Evolutionary conservation across 2,113 vertebrate genomes (phyloP), one percentile per base, ranked within the genome.

Genomic region (Albula glossodonta): DNA sequence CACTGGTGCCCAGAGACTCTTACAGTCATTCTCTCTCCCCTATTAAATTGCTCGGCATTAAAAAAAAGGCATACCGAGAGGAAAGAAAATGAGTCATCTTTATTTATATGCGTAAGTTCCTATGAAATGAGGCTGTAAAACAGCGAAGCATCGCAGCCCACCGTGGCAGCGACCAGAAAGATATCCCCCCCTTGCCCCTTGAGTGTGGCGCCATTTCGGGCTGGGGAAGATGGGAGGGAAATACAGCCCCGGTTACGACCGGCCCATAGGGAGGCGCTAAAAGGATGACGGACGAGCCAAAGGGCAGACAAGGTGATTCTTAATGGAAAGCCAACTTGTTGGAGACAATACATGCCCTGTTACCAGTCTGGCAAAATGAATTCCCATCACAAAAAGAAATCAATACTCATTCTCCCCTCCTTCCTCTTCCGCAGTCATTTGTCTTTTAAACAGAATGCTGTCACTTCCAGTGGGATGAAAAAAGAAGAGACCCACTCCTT

Each of bases 361-460:
- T 88, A 57, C 88, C 87, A 83, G 85, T 84, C 86, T 87, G 88
- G 86, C 89, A 83, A 87, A 91, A 88, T 86, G 87, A 91, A 91
- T 90, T 88, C 89, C 78, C 86, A 77, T 90, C 87, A 87, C 85
- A 87, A 89, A 80, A 77, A 78, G 82, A 90, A 88, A 93, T 93
- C 91, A 87, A 93, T 92, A 89, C 53, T 81, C 84, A 87, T 89
- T 90, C 87, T 87, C 86, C 57, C 89, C 87, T 92, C 86, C 87
- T 91, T 91, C 91, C 86, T 89, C 80, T 83, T 56, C 82, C 82
- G 70, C 81, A 78, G 79, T 63, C 85, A 87, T 91, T 89, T 87
- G 87, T 93, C 92, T 90, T 89, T 83, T 87, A 89, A 88, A 84
- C 85, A 84, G 86, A 88, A 87, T n/a, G 41, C 88, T 88, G 87